These are phyloP conservation scores for Scomberomorus guttatus DNA, from an alignment of 2,797 vertebrate genomes.

Conservation along the genomic window DNA sequence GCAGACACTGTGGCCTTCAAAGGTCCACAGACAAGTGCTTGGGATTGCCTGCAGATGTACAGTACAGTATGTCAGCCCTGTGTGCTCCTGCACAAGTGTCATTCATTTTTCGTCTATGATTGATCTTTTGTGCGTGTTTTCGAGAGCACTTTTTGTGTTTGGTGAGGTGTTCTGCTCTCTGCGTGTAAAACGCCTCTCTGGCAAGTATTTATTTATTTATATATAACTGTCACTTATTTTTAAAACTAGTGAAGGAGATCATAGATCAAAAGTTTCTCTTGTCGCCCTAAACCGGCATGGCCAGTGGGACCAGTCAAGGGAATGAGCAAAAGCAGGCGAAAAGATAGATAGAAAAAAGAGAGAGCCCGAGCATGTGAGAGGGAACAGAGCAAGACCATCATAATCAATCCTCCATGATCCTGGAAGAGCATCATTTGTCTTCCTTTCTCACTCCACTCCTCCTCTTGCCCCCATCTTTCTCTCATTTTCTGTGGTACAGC, in stretches of 20 bases:
- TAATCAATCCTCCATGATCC: constrained; percentile 80
- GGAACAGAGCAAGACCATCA: constrained; percentile 69
- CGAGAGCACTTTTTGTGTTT: constrained; percentile 15
- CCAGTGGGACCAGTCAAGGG: constrained; percentile 22
- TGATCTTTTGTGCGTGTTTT: constrained; percentile 27
- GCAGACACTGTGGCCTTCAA: constrained; percentile 68
- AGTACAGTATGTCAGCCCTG: constrained; percentile 18
- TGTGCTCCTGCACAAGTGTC: constrained; percentile 26
- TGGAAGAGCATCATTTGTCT: constrained; percentile 81
- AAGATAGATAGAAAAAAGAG: constrained; percentile 52
- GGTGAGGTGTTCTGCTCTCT: not conserved
- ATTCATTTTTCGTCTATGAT: constrained; percentile 17
- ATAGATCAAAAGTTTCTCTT: constrained; percentile 69
- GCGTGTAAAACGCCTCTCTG: constrained; percentile 13
- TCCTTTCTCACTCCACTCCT: constrained; percentile 67
- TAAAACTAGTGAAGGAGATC: constrained; percentile 20
- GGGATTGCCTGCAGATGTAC: constrained; percentile 38
- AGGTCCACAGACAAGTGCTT: constrained; percentile 45
- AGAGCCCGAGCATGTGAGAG: constrained; percentile 51
- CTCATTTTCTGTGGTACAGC: constrained; percentile 66
- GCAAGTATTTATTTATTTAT: too few relatives aligned
- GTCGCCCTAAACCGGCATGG: constrained; percentile 13
- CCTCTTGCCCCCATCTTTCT: constrained; percentile 68
- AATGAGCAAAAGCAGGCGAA: constrained; percentile 40
- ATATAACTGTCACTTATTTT: constrained; percentile 18